These are phyloP conservation scores for Tipula confusa DNA, from an alignment of 2,888 invertebrate species.

Conservation along the genomic window DNA sequence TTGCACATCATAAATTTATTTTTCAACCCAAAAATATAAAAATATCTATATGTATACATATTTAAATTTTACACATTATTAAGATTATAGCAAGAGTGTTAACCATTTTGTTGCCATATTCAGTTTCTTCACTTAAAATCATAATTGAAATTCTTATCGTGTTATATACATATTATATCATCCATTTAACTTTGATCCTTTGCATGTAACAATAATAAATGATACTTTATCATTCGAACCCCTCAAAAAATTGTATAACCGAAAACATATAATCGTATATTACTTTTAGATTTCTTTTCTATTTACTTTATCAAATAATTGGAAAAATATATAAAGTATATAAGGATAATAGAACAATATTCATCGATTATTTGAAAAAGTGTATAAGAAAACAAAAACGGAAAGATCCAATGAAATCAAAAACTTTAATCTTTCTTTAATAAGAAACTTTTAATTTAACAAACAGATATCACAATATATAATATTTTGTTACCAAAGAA, in stretches of 20 bases:
- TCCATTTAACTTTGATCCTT: not conserved
- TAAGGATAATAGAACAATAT: not conserved
- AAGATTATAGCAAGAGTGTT: conserved; percentile 3
- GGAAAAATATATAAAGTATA: not conserved
- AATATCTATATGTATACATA: not conserved
- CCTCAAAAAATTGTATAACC: not conserved
- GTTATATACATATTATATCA: not conserved
- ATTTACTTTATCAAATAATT: conserved; percentile 8
- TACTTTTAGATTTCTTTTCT: not conserved
- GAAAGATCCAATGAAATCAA: conserved; percentile 3
- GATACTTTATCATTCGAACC: not conserved
- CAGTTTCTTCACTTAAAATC: not conserved
- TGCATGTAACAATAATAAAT: not conserved
- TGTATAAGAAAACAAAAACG: not conserved
- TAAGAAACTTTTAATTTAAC: conserved; percentile 17
- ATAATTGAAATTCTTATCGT: conserved; percentile 8
- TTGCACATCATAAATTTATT: not conserved
- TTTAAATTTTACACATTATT: not conserved
- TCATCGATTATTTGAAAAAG: not conserved
- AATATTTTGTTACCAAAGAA: not conserved
- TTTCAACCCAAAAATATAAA: conserved; percentile 13
- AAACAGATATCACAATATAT: not conserved
- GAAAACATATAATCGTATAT: not conserved
- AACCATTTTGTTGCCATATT: not conserved
- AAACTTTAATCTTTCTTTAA: conserved; percentile 20